Conservation (phyloP, 2,113 vertebrate genomes). For the Sinocyclocheilus grahami region DNA sequence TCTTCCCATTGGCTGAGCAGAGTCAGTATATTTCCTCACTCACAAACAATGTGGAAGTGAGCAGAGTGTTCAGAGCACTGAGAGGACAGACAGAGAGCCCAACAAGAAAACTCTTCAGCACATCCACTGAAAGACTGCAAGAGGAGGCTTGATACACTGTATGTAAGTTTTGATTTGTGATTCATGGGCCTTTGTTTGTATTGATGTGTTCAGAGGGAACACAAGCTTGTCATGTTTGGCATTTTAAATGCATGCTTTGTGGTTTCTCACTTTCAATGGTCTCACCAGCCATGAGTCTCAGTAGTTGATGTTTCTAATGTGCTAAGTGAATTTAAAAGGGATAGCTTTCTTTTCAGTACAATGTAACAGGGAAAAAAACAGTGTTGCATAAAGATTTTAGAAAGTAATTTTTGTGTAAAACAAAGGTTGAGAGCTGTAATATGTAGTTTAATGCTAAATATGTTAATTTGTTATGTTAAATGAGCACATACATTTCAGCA, state of each 20-base stretch:
- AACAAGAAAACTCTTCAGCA: not conserved
- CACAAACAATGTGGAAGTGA: conserved; percentile 23
- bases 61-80: conserved; percentile 5
- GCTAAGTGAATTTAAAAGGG: not conserved
- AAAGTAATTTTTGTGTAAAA: not conserved
- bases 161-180: conserved; percentile 10
- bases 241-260: not conserved
- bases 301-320: not conserved
- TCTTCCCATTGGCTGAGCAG: conserved; percentile 47
- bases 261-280: not conserved
- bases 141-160: conserved; percentile 1
- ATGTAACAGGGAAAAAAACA: not conserved
- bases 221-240: not conserved
- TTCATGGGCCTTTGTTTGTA: not conserved
- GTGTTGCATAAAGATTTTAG: not conserved
- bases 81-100: conserved; percentile 13
- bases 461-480: not conserved
- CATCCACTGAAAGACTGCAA: not conserved
- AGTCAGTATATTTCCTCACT: conserved; percentile 29
- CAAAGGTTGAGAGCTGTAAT: not conserved
- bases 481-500: not conserved
- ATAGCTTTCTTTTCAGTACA: not conserved
- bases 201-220: not conserved
- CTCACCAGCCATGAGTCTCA: not conserved
- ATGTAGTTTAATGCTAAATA: not conserved